Evolutionary conservation across 2,113 vertebrate genomes (phyloP), one percentile per base, ranked within the genome.

Genomic region (Hystrix brachyura): DNA sequence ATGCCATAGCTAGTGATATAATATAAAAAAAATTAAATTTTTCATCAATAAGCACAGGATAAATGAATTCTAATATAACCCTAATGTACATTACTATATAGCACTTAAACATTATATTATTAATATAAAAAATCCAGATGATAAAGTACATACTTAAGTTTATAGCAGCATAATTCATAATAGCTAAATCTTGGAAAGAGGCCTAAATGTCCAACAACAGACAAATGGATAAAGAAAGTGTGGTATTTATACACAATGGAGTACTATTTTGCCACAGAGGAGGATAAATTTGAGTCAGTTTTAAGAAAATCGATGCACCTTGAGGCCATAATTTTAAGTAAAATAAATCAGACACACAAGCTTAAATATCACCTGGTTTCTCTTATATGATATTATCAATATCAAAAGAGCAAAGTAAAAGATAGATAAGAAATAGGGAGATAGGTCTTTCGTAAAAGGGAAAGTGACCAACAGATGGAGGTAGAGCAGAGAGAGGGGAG

Each of bases 1-100:
- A 92, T 93, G 43, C 74, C 78, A 92, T 11, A 34, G 57, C 60
- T 57, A 91, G 76, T 91, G 80, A 95, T 55, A 81, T 74, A 94
- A 81, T 17, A 80, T 79, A 88, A 83, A 71, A 88, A 95, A 72
- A 94, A 76, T 81, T 88, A 94, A 94, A 86, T 59, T 78, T 51
- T 43, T 86, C 79, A 86, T 95, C 53, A 59, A 23, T 71, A 80
- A 67, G 29, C 17, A 95, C 18, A 87, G 8, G 60, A 94, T 83
- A 88, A 96, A 76, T 67, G 78, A 92, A 87, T 93, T 9, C 51
- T 53, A 34, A 64, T 90, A 80, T 85, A 71, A 62, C 48, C 17
- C 38, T 86, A 48, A 94, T 6, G 64, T 69, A 38, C 83, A 85
- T 78, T 67, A 64, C 59, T 88, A 43, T 72, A 91, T 17, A 94